Percentiles rank a stretch among this genome's conserved stretches.
Conservation (phyloP, 2,113 vertebrate genomes). For the Lycaon pictus region DNA sequence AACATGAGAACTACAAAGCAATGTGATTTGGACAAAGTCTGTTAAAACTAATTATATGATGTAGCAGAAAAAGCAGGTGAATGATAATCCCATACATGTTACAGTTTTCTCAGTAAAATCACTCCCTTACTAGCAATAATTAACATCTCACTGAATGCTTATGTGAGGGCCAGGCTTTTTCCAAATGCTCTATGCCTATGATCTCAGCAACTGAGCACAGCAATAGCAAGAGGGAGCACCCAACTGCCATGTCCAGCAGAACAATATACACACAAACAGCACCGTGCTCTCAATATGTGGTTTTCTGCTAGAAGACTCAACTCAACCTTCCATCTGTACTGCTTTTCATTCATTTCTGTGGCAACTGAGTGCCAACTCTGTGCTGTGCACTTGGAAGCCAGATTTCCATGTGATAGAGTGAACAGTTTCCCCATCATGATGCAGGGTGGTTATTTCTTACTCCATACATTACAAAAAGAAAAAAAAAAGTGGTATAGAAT, state of each 20-base stretch:
- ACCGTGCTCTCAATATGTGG: not conserved
- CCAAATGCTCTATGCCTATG: not conserved
- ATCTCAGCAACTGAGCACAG: not conserved
- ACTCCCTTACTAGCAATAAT: not conserved
- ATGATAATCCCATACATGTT: not conserved
- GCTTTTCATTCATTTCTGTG: not conserved
- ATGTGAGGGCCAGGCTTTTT: not conserved
- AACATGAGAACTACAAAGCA: slow-evolving; percentile 47
- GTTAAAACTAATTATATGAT: not conserved
- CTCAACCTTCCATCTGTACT: not conserved
- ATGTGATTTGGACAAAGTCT: not conserved
- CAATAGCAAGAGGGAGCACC: not conserved
- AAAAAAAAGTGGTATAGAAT: not conserved
- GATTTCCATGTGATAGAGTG: not conserved
- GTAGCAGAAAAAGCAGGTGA: not conserved
- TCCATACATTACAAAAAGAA: not conserved
- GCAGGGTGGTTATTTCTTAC: not conserved
- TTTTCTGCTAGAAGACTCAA: not conserved
- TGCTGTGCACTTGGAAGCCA: not conserved
- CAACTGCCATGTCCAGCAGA: not conserved
- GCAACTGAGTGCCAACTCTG: not conserved
- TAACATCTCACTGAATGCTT: not conserved
- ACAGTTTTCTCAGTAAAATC: slow-evolving; percentile 10
- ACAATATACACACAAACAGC: not conserved
- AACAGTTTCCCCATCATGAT: not conserved